Evolutionary conservation across 2,797 vertebrate species (phyloP), one percentile per base, ranked within the genome.

Genomic region (Fundulus diaphanus): DNA sequence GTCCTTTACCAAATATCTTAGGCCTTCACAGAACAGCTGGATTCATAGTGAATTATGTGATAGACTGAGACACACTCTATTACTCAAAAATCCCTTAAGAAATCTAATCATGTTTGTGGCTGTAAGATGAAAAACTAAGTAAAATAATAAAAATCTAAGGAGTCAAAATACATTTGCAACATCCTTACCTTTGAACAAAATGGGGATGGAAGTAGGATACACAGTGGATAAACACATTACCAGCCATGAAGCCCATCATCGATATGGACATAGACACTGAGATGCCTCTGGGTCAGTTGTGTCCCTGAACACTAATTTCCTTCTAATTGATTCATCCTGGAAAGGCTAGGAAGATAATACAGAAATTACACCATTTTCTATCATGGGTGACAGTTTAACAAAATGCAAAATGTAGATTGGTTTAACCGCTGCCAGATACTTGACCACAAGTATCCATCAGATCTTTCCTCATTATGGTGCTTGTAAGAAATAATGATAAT

Each of bases 361-460:
- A 61, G 18, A 61, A 61, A 35, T 61, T 35, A 61, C 35, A 40
- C 24, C 2, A 40, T 40, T 65, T 40, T 42, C 61, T n/a, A 65
- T 24, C 31, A 42, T n/a, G 24, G 12, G 11, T 0, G 61, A 42
- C 61, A 42, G 61, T 65, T 42, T 65, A 65, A 65, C 22, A 65
- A n/a, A 65, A 65, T 24, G 22, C 61, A 65, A 37, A 40, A 65
- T 65, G 61, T 40, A 65, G 35, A n/a, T 5, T 9, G 37, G 22
- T n/a, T 65, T 40, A 65, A 65, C 61, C 24, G 24, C 61, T 65
- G 61, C 61, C 59, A 63, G 59, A 63, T 13, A 63, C 61, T 65
- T 65, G 61, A 65, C 68, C 68, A 70, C 49, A 54, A 54, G 37
- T 18, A 56, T 56, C 33, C 51, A 8, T 70, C 49, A 27, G 49